These are phyloP conservation scores for Indri indri DNA, from an alignment of 2,113 vertebrate genomes.

Conservation along the genomic window DNA sequence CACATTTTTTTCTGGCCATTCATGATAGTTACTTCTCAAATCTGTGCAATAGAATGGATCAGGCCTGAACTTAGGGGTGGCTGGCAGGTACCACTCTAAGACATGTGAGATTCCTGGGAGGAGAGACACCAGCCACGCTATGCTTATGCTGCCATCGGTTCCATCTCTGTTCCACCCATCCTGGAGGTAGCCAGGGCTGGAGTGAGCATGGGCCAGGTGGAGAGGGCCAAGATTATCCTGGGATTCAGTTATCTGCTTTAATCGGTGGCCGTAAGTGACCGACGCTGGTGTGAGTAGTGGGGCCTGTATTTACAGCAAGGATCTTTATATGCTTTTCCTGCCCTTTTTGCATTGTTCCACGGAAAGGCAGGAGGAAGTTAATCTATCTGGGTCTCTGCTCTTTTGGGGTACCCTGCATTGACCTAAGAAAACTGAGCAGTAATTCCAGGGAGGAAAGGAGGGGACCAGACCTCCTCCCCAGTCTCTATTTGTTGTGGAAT, in stretches of 20 bases:
- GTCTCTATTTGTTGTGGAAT: background rate
- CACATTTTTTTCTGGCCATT: background rate
- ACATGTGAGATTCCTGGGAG: background rate
- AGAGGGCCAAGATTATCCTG: background rate
- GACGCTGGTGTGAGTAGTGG: background rate
- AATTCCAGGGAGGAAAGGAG: background rate
- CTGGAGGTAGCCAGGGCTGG: background rate
- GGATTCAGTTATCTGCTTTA: background rate
- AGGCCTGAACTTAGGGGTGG: background rate
- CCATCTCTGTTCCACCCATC: background rate
- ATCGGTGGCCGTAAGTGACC: background rate
- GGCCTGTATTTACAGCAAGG: background rate
- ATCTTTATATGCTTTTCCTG: background rate
- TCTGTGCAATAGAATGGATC: background rate
- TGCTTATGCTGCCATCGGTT: background rate
- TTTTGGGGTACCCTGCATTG: background rate
- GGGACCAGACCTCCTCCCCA: background rate
- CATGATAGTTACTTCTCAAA: background rate
- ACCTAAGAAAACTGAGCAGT: constrained; percentile 11
- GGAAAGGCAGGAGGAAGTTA: background rate
- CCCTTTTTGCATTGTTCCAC: background rate
- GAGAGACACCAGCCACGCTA: background rate
- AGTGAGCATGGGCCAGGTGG: background rate
- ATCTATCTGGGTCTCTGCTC: background rate
- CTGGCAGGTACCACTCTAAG: background rate